Percentiles rank a stretch among this genome's conserved stretches.
phyloP scores from a whole-genome alignment of 92 coral and sea anemone species.

The Actinostola sp. region DNA sequence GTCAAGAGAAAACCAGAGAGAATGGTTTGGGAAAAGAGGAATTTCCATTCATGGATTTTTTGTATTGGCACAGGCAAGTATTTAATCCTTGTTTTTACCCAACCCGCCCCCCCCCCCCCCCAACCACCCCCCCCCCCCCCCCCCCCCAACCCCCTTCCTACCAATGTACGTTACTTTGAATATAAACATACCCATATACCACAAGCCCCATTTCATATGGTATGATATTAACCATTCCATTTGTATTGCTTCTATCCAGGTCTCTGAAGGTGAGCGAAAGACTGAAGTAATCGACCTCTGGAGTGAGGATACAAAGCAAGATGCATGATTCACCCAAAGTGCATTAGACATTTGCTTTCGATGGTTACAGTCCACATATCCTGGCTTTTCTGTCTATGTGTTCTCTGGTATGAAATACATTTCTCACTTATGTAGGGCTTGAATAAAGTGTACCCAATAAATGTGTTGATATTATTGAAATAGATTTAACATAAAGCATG shows the following conservation, averaged over 20 bases:
- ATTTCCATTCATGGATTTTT: slow-evolving; percentile 49
- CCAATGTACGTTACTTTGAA: background rate
- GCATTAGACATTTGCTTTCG: slow-evolving; percentile 11
- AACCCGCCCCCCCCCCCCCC: too few species aligned
- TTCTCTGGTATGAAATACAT: too few species aligned
- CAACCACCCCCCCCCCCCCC: too few species aligned
- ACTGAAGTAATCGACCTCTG: slow-evolving; percentile 12
- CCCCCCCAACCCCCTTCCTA: too few species aligned
- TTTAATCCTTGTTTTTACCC: background rate
- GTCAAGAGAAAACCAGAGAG: slow-evolving; percentile 39
- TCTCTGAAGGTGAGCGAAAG: background rate
- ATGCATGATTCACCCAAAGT: slow-evolving; percentile 31
- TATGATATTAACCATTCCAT: too few species aligned
- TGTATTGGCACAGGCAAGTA: slow-evolving; percentile 41
- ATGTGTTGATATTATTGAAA: too few species aligned
- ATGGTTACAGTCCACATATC: slow-evolving; percentile 14
- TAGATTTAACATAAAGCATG: background rate
- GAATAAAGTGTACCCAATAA: too few species aligned
- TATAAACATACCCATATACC: background rate
- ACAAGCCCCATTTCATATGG: background rate
- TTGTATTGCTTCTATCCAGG: background rate
- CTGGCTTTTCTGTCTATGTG: slow-evolving; percentile 13
- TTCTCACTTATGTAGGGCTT: too few species aligned
- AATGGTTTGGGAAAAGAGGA: slow-evolving; percentile 53
- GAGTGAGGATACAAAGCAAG: slow-evolving; percentile 23